Conservation (phyloP, 2,113 vertebrate species). For the Semnopithecus entellus region DNA sequence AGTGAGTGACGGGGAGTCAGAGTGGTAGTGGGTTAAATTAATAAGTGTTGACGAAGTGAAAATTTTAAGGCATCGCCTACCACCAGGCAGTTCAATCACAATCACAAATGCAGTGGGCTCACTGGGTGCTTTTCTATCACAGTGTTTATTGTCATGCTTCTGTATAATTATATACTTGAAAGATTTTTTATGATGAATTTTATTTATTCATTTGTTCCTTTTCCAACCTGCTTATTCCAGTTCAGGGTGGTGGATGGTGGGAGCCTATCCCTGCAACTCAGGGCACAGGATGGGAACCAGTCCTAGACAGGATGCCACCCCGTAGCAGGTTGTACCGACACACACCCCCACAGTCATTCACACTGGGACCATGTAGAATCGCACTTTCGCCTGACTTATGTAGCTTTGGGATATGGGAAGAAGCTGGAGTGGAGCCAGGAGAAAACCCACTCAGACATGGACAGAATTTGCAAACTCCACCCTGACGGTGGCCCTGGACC, state of each 20-base stretch:
- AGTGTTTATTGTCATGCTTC: not conserved
- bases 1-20: not conserved
- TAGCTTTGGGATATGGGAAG: not conserved
- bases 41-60: not conserved
- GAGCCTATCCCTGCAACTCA: not conserved
- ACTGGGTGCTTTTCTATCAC: not conserved
- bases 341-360: not conserved
- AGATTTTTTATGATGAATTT: not conserved
- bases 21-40: not conserved
- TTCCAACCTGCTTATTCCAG: not conserved
- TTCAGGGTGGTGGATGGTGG: not conserved
- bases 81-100: not conserved
- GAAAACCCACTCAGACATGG: not conserved
- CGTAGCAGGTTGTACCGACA: not conserved
- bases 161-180: not conserved
- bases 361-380: not conserved
- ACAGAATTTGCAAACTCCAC: not conserved
- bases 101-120: not conserved
- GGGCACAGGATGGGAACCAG: not conserved
- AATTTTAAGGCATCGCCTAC: not conserved
- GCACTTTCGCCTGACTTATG: not conserved
- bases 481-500: not conserved
- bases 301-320: not conserved
- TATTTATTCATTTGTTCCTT: not conserved
- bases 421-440: not conserved